Percentiles rank a stretch among this genome's conserved stretches.
Conservation (phyloP, 2,113 vertebrate genomes). For the Ascaphus truei region DNA sequence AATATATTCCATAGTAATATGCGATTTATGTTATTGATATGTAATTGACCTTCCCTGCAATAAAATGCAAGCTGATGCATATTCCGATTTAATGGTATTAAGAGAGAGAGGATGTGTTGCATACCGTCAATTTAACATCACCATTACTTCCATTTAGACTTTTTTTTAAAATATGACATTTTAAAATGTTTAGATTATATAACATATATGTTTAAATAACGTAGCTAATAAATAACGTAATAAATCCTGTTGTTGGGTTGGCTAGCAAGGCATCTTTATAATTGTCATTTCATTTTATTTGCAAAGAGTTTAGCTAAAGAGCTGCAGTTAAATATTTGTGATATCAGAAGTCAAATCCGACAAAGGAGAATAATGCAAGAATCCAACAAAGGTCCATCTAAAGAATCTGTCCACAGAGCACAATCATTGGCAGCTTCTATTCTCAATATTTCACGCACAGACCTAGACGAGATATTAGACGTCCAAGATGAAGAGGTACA, state of each 20-base stretch:
- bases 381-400: conserved; percentile 53
- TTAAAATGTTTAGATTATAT: not conserved
- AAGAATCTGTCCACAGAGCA: conserved; percentile 76
- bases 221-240: too few relatives aligned
- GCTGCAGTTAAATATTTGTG: conserved; percentile 68
- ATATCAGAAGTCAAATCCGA: conserved; percentile 71
- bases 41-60: too few relatives aligned
- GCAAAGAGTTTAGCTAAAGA: conserved; percentile 71
- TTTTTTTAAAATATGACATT: too few relatives aligned
- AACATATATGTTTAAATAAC: too few relatives aligned
- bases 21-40: too few relatives aligned
- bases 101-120: too few relatives aligned
- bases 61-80: too few relatives aligned
- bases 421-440: conserved; percentile 84
- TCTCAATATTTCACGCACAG: conserved; percentile 82
- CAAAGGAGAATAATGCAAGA: conserved; percentile 59
- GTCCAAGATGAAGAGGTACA: conserved; percentile 75
- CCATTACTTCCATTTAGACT: too few relatives aligned
- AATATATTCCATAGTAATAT: too few relatives aligned
- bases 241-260: too few relatives aligned
- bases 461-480: conserved; percentile 81
- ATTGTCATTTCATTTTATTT: not conserved
- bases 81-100: too few relatives aligned
- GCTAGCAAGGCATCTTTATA: conserved; percentile 39
- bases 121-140: too few relatives aligned